Base-by-base conservation (phyloP, 2,113 vertebrate species). In the Daubentonia madagascariensis region DNA sequence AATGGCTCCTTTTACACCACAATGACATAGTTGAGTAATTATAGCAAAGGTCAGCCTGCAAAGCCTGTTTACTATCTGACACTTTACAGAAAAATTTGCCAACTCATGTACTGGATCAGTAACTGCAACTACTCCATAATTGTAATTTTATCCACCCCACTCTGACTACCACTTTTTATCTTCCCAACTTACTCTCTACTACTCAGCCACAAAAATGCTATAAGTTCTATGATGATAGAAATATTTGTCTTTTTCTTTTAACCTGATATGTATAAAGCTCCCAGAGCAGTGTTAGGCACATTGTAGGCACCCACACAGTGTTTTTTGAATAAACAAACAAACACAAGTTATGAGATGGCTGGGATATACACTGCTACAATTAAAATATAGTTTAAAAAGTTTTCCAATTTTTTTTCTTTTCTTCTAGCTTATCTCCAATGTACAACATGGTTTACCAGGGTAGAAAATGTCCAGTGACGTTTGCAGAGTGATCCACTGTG, bases 341-440 rank as follows among this genome's bases (percentile, higher is more conserved):
- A 83, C 70, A 48, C 0, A 35, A 11, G 2, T 48, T 48, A 81
- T 59, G 18, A 86, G 61, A 57, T n/a, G 54, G 32, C 79, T 70
- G 72, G 17, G 12, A 43, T 48, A 81, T 22, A 63, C 5, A n/a
- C 22, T 43, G 23, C 6, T 30, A n/a, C 43, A 35, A 23, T 57
- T 25, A 93, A 91, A 45, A 59, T 10, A 73, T 18, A 48, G 28
- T 57, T 81, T 76, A 28, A 87, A 92, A 83, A 80, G 9, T n/a
- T 48, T 70, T 70, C 7, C 70, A 1, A 16, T 50, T 57, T 37
- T 85, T 13, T n/a, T 22, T 65, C 48, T 20, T 22, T 50, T 40
- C n/a, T 45, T 54, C 28, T 23, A 63, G 43, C 67, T 85, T 6
- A 35, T 85, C 30, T 85, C 72, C 23, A 68, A 40, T 43, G 22